Percentiles rank a stretch among this genome's conserved stretches.
These are phyloP conservation scores for Pachyseris speciosa DNA, from an alignment of 64 coral and sea anemone genomes.

Conservation along the genomic window DNA sequence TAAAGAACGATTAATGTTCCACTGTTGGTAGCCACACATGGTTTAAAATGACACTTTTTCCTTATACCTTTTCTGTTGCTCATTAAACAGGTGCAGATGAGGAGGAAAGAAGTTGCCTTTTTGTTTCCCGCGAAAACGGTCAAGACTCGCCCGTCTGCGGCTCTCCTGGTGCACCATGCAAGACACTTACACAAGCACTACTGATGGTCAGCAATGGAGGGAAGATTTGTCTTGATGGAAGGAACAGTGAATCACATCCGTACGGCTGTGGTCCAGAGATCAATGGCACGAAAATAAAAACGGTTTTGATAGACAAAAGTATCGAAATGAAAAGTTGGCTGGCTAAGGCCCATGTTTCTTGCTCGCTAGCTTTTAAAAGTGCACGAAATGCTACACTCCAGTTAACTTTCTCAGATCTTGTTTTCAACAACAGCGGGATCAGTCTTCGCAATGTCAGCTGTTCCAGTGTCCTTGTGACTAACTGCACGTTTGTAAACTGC, in stretches of 20 bases:
- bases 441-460: neutral
- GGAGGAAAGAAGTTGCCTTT: conserved; percentile 1
- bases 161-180: neutral
- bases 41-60: too few species aligned
- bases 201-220: neutral
- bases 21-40: too few species aligned
- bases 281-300: too few species aligned
- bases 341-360: neutral
- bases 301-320: neutral
- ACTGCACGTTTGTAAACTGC: neutral
- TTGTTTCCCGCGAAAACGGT: neutral
- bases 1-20: too few species aligned
- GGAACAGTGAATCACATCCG: neutral
- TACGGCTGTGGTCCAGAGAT: too few species aligned
- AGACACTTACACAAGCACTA: neutral
- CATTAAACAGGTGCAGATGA: neutral
- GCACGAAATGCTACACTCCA: neutral
- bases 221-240: conserved; percentile 1
- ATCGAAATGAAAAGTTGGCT: neutral
- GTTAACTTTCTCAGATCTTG: neutral
- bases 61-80: too few species aligned
- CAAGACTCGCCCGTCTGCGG: neutral
- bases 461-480: neutral
- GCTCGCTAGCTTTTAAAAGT: neutral
- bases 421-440: neutral